Base-by-base conservation (phyloP, 2,888 invertebrate genomes). In the Yponomeuta cagnagella region DNA sequence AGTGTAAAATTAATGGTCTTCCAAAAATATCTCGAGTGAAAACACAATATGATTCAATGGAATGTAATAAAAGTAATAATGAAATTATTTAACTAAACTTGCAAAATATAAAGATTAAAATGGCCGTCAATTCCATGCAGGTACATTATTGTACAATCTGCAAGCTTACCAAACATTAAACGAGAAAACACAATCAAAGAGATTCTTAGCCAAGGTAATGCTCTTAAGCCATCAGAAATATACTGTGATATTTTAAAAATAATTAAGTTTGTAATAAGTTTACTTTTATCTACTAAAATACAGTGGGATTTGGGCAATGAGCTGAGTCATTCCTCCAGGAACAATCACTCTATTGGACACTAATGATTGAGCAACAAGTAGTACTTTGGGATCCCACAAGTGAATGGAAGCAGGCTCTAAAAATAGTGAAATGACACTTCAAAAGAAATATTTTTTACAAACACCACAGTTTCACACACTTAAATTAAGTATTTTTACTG, bases 111-210 rank as follows among this genome's bases (percentile, higher is more conserved):
- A 77, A 78, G 71, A 74, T 68, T 68, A 68, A 75, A 86, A 88
- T 88, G 89, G 88, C 88, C 88, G 5, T 87, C 86, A 86, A 87
- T 87, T 80, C 73, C 73, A 31, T 80, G 80, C 85, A 87, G 85
- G 83, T 86, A 86, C 85, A 58, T 15, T 15, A 58, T 58, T 58
- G 52, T 58, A 58, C 52, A 48, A 73, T 76, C 86, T 84, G 85
- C 83, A 84, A 70, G 30, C 10, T 48, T 48, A 30, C 68, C 68
- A 48, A 68, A 30, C 1, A 52, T 33, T 23, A 23, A 58, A 58
- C 52, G 12, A 58, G 15, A 58, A 52, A 3, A 58, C 12, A 58
- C 52, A 58, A 43, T 43, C 33, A 4, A 2, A 12, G 30, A 65
- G 33, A 65, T 65, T 31, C 12, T 33, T 33, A 65, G 1, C 3